phyloP scores from a whole-genome alignment of 2,888 invertebrate species.

The Baronia brevicornis region DNA sequence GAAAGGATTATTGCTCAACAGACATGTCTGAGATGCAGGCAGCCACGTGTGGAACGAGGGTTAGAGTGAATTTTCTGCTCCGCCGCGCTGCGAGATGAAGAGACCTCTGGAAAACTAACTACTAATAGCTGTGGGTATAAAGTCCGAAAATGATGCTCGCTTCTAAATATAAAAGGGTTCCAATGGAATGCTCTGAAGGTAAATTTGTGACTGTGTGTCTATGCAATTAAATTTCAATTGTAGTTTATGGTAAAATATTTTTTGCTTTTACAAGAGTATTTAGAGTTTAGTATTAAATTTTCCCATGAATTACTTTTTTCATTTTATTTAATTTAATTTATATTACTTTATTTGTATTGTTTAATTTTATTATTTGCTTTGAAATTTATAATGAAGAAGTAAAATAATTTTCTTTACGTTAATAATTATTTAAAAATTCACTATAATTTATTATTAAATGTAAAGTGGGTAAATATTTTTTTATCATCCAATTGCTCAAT shows the following conservation, averaged over 20 bases:
- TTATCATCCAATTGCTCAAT: too few relatives aligned
- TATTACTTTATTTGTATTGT: too few relatives aligned
- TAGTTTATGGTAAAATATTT: neutral
- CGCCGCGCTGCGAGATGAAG: conserved; percentile 51
- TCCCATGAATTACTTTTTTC: too few relatives aligned
- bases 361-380: too few relatives aligned
- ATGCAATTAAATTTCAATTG: neutral
- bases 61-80: conserved; percentile 59
- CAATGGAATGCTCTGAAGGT: conserved; percentile 13
- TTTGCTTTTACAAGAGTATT: too few relatives aligned
- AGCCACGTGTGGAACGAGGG: conserved; percentile 53
- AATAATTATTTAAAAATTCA: too few relatives aligned
- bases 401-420: too few relatives aligned
- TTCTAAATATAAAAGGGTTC: neutral
- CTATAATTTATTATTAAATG: too few relatives aligned
- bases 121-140: conserved; percentile 20
- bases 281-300: too few relatives aligned
- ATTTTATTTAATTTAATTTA: too few relatives aligned
- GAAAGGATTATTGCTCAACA: conserved; percentile 23
- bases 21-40: conserved; percentile 27
- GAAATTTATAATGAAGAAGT: too few relatives aligned
- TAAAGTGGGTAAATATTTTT: too few relatives aligned
- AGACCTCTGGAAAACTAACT: conserved; percentile 45
- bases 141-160: conserved; percentile 17
- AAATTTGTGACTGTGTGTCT: conserved; percentile 6